phyloP scores from a whole-genome alignment of 1,140 invertebrate species.

The Ooceraea biroi region DNA sequence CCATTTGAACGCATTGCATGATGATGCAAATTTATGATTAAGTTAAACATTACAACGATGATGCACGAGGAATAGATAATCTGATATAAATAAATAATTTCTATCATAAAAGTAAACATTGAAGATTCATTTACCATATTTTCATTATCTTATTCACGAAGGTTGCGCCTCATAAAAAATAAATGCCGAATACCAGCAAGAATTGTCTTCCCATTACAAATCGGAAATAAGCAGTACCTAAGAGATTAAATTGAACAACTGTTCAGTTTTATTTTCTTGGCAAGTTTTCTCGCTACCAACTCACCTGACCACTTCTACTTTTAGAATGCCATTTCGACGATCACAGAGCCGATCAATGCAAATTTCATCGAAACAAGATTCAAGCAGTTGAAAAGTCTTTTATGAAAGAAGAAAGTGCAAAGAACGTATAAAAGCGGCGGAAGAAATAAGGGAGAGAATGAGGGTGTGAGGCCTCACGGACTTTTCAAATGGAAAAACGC shows the following conservation, averaged over 20 bases:
- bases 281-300: not conserved
- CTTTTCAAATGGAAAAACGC: slow-evolving; percentile 64
- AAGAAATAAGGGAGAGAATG: slow-evolving; percentile 19
- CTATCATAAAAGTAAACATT: too few species aligned
- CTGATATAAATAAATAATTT: not conserved
- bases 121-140: not conserved
- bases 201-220: not conserved
- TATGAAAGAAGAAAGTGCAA: slow-evolving; percentile 12
- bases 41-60: not conserved
- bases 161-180: not conserved
- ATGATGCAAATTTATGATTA: slow-evolving; percentile 22
- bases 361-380: slow-evolving; percentile 67
- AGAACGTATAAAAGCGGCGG: slow-evolving; percentile 24
- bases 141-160: not conserved
- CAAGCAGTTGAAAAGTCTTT: slow-evolving; percentile 27
- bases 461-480: slow-evolving; percentile 46
- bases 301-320: slow-evolving; percentile 18
- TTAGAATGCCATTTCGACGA: slow-evolving; percentile 16
- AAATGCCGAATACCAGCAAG: not conserved
- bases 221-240: not conserved
- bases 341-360: slow-evolving; percentile 61
- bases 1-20: not conserved
- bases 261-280: not conserved
- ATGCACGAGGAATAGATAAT: not conserved
- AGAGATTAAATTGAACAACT: slow-evolving; percentile 2